Conservation (phyloP, 2,888 invertebrate genomes). For the Eristalinus aeneus region DNA sequence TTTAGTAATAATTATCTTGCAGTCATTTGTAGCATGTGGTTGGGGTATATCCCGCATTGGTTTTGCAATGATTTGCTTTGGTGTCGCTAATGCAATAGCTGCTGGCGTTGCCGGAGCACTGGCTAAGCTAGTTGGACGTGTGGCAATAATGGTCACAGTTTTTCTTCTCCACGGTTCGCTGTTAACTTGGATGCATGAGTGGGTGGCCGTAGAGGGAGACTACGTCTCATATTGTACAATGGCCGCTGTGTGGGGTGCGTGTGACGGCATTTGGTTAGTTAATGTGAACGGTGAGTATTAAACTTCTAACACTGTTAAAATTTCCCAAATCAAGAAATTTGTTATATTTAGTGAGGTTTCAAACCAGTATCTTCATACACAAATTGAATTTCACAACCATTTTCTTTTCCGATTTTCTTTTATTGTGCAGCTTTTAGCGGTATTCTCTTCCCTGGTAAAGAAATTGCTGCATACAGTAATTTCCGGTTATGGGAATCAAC, state of each 20-base stretch:
- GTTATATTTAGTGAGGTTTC: not conserved
- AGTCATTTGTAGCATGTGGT: slow-evolving; percentile 93
- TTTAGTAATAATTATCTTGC: slow-evolving; percentile 64
- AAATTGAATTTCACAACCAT: not conserved
- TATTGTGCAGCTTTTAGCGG: slow-evolving; percentile 88
- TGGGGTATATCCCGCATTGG: slow-evolving; percentile 96
- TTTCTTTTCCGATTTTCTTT: not conserved
- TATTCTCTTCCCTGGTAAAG: slow-evolving; percentile 90
- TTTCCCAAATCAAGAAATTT: not conserved
- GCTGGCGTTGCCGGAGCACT: slow-evolving; percentile 90
- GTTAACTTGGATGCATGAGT: slow-evolving; percentile 85
- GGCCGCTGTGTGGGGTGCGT: slow-evolving; percentile 93
- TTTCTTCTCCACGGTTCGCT: slow-evolving; percentile 87
- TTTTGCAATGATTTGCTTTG: slow-evolving; percentile 96
- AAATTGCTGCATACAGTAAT: slow-evolving; percentile 95
- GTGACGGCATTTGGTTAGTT: slow-evolving; percentile 95
- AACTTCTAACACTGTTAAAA: not conserved
- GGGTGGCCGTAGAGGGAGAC: slow-evolving; percentile 87
- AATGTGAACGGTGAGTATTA: slow-evolving; percentile 90
- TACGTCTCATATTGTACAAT: slow-evolving; percentile 88
- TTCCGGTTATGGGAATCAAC: slow-evolving; percentile 95
- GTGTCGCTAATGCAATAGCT: slow-evolving; percentile 92
- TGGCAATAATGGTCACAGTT: slow-evolving; percentile 89
- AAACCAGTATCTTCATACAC: not conserved
- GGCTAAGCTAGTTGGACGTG: slow-evolving; percentile 88